A percentile compares a stretch with the other conserved stretches of the same genome.
These are phyloP conservation scores for Anthophora plumipes DNA, from an alignment of 2,888 invertebrate genomes.

Conservation along the genomic window DNA sequence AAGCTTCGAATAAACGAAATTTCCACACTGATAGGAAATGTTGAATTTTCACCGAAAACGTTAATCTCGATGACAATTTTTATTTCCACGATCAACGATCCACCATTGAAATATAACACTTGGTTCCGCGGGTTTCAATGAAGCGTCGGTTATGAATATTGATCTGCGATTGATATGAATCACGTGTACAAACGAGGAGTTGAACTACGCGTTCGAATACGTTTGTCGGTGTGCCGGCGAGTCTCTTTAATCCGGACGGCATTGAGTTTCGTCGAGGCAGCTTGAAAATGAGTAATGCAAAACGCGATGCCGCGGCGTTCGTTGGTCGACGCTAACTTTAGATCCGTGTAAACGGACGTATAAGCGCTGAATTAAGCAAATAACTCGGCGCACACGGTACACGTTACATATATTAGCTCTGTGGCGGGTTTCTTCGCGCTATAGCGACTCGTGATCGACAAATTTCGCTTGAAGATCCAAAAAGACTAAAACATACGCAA, in stretches of 20 bases:
- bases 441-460: background rate
- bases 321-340: constrained; percentile 68
- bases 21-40: too few relatives aligned
- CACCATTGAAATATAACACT: background rate
- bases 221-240: constrained; percentile 1
- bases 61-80: too few relatives aligned
- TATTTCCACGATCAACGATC: background rate
- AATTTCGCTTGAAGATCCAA: background rate
- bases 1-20: background rate
- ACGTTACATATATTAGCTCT: constrained; percentile 20
- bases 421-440: constrained; percentile 2
- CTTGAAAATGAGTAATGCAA: constrained; percentile 60
- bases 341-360: constrained; percentile 59
- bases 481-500: too few relatives aligned
- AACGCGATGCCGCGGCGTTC: constrained; percentile 42
- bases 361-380: constrained; percentile 69
- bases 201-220: background rate
- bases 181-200: background rate
- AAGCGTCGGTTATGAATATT: background rate
- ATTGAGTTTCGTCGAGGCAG: constrained; percentile 46
- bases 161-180: background rate
- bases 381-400: constrained; percentile 52
- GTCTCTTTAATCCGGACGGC: constrained; percentile 17
- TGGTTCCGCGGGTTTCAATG: background rate
- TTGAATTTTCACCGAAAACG: too few relatives aligned